Evolutionary conservation across 64 coral and sea anemone species (phyloP).

Genomic region (Stichodactyla helianthus): DNA sequence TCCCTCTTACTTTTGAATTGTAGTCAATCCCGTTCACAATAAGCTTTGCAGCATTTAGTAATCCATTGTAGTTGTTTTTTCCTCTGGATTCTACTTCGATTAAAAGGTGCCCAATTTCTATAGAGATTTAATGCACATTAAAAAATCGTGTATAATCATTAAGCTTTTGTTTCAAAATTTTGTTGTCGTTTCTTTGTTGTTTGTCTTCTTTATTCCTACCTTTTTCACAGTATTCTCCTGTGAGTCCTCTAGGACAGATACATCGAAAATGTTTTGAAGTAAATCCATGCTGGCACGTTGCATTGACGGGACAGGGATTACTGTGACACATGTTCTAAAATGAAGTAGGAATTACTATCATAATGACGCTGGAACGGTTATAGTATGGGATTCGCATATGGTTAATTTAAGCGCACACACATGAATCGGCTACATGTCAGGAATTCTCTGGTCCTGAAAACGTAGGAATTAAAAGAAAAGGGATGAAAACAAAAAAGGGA

Average conservation of each 20-base stretch:
- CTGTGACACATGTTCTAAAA: conserved; percentile 24
- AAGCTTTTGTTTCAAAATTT: background rate
- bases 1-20: background rate
- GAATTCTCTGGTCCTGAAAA: no score
- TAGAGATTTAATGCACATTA: no score
- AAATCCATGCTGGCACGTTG: background rate
- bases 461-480: no score
- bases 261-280: background rate
- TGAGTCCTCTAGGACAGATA: background rate
- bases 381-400: no score
- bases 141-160: background rate
- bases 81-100: background rate
- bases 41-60: background rate
- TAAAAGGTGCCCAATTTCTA: background rate
- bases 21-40: background rate
- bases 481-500: no score
- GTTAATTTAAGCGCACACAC: no score
- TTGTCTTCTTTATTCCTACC: background rate
- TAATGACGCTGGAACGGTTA: no score
- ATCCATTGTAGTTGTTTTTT: background rate
- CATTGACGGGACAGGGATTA: background rate
- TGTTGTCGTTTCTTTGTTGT: background rate
- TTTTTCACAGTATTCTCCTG: conserved; percentile 9
- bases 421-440: no score
- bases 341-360: no score